Evolutionary conservation across 2,888 invertebrate genomes (phyloP).

Genomic region (Lycocerus yunnanus): DNA sequence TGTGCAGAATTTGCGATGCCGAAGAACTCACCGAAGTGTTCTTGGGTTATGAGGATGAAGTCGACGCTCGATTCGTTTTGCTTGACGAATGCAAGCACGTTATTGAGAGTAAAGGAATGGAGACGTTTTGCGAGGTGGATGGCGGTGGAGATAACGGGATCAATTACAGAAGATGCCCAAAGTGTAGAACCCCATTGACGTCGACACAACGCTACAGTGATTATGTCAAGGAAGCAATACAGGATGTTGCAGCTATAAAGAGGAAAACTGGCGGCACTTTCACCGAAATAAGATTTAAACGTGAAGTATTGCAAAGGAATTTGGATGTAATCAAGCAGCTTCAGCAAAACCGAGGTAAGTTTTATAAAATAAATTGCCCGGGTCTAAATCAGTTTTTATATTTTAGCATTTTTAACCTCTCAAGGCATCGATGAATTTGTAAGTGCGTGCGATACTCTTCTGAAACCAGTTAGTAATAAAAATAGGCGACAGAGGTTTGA

Average conservation of each 20-base stretch:
- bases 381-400: background rate
- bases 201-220: constrained; percentile 56
- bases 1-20: constrained; percentile 63
- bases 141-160: background rate
- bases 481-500: constrained; percentile 12
- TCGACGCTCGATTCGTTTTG: constrained; percentile 60
- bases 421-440: background rate
- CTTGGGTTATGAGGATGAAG: constrained; percentile 57
- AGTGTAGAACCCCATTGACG: background rate
- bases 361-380: background rate
- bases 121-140: constrained; percentile 31
- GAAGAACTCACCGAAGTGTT: constrained; percentile 56
- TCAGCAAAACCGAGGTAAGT: background rate
- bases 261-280: constrained; percentile 50
- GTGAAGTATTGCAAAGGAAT: background rate
- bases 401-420: background rate
- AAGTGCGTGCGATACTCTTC: background rate
- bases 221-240: constrained; percentile 53
- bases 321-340: background rate
- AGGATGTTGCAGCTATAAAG: constrained; percentile 56
- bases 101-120: constrained; percentile 58
- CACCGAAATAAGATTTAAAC: background rate
- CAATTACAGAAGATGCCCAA: background rate
- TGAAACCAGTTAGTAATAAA: background rate
- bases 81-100: constrained; percentile 61